Evolutionary conservation across 2,888 invertebrate species (phyloP), one percentile per base, ranked within the genome.

Genomic region (Amphipoea oculea): DNA sequence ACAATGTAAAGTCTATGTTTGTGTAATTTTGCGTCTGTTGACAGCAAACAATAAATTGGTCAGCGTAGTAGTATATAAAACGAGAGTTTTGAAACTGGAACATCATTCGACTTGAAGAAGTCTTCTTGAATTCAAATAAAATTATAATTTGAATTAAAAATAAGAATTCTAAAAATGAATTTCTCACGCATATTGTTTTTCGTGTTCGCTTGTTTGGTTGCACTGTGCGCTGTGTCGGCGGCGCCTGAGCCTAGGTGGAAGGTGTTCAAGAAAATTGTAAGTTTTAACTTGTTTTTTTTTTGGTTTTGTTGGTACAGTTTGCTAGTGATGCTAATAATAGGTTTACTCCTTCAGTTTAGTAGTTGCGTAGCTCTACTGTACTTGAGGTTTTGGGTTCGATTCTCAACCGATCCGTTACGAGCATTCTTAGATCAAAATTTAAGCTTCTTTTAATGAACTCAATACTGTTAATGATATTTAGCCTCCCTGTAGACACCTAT

Each of bases 251-350:
- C 95, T 0, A 90, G 89, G 78, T 94, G 94, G 94, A 95, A 93
- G 75, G 77, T 92, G 20, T 94, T 94, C 76, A 95, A 94, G 86
- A 95, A 92, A 92, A 86, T 95, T 89, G 95, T 95, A 88, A 94
- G 93, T 93, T 70, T 51, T 45, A 66, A 42, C 1, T 40, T 9
- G 1, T 20, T 12, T 72, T 62, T 62, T 14, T 29, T 14, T 5
- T 62, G n/a, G 12, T 29, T 14, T 45, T 29, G 9, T 68, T 45
- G 1, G 0, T 40, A 57, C n/a, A 57, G 2, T 12, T 23, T 66
- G 12, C 14, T 29, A 62, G 29, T 6, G 14, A 23, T 12, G 40
- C 20, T 6, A 40, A 12, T 11, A 23, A 23, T 12, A 12, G 12
- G 23, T 66, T 23, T 42, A 40, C 40, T 23, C 14, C n/a, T 68